Evolutionary conservation across 2,113 vertebrate genomes (phyloP).

Genomic region (Anser brachyrhynchus): DNA sequence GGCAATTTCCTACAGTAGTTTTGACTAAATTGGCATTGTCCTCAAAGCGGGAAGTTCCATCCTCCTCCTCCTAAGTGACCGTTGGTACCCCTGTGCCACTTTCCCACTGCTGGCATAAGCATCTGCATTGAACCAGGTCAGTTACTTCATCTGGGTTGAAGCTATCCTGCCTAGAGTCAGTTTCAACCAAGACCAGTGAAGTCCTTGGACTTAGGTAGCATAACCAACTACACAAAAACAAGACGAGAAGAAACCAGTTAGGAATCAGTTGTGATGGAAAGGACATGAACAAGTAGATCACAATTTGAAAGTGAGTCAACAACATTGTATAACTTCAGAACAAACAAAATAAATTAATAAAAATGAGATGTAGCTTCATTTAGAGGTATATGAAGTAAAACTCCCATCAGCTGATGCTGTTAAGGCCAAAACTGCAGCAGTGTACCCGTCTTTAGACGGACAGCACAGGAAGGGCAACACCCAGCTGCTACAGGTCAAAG

Average conservation of each 20-base stretch:
- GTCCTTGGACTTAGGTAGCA: not conserved
- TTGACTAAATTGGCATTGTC: not conserved
- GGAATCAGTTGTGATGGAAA: not conserved
- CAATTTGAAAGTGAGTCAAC: not conserved
- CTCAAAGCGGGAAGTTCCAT: not conserved
- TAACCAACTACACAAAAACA: not conserved
- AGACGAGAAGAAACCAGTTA: not conserved
- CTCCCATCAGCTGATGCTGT: not conserved
- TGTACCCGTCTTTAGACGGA: not conserved
- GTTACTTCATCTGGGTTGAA: not conserved
- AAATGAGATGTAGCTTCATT: not conserved
- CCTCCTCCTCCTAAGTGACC: not conserved
- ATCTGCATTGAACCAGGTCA: not conserved
- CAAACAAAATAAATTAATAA: not conserved
- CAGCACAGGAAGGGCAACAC: not conserved
- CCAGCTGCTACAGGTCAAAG: not conserved
- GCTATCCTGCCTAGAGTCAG: not conserved
- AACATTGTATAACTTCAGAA: not conserved
- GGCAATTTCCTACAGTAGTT: not conserved
- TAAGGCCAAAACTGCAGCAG: not conserved
- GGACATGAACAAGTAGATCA: not conserved
- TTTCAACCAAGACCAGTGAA: not conserved
- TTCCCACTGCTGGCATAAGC: not conserved
- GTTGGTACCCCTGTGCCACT: not conserved
- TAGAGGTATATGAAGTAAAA: not conserved